Percentiles rank a stretch among this genome's conserved stretches.
These are phyloP conservation scores for Heliconius himera DNA, from an alignment of 1,140 invertebrate species.

Conservation along the genomic window DNA sequence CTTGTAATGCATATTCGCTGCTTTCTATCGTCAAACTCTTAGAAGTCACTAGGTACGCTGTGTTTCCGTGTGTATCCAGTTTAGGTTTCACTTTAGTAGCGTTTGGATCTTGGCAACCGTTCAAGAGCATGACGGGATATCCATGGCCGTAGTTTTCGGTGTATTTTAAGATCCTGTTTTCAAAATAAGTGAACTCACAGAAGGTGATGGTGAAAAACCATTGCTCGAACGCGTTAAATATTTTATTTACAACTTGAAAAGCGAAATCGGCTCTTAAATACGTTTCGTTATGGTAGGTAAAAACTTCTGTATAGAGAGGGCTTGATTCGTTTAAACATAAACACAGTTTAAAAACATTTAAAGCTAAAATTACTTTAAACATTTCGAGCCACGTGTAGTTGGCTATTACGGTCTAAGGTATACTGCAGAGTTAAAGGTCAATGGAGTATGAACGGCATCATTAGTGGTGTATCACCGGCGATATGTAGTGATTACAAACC, in stretches of 20 bases:
- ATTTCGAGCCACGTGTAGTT: constrained; percentile 50
- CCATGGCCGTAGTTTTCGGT: constrained; percentile 64
- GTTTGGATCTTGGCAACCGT: constrained; percentile 62
- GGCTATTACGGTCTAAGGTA: constrained; percentile 20
- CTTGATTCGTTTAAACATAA: constrained; percentile 39
- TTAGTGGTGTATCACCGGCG: constrained; percentile 54
- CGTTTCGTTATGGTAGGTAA: constrained; percentile 60
- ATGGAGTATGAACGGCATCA: constrained; percentile 51
- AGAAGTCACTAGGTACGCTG: constrained; percentile 69
- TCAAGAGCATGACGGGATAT: constrained; percentile 68
- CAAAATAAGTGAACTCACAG: constrained; percentile 75
- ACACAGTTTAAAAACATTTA: constrained; percentile 42
- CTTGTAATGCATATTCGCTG: constrained; percentile 59
- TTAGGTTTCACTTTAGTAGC: constrained; percentile 62
- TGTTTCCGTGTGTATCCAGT: constrained; percentile 65
- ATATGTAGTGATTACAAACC: constrained; percentile 48
- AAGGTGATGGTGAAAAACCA: constrained; percentile 74
- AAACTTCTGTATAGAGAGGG: constrained; percentile 55
- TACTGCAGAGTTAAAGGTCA: constrained; percentile 60
- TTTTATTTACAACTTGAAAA: constrained; percentile 65
- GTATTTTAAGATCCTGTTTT: constrained; percentile 72
- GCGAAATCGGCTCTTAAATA: constrained; percentile 59
- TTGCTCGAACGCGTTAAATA: constrained; percentile 70
- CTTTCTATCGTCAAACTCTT: constrained; percentile 55
- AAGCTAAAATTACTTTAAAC: constrained; percentile 43